Conservation (phyloP, 2,888 invertebrate species). For the Pseudococcus viburni region DNA sequence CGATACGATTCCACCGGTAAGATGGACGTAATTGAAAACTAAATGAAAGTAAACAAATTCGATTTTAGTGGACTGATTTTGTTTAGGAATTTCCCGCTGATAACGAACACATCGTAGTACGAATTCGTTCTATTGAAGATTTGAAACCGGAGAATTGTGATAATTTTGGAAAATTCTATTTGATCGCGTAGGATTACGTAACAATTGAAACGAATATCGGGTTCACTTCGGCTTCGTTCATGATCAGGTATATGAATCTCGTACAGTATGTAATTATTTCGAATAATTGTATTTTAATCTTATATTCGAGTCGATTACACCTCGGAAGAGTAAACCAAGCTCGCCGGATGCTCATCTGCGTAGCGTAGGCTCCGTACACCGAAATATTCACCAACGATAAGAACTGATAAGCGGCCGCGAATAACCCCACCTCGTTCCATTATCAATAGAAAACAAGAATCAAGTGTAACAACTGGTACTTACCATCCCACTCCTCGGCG, state of each 20-base stretch:
- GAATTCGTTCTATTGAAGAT: neutral
- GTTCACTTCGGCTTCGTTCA: neutral
- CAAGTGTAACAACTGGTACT: constrained; percentile 57
- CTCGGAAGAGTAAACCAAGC: neutral
- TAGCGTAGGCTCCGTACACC: neutral
- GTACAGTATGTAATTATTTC: neutral
- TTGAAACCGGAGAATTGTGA: neutral
- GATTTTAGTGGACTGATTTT: neutral
- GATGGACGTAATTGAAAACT: too few relatives aligned
- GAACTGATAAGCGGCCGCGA: constrained; percentile 39
- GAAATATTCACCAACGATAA: constrained; percentile 32
- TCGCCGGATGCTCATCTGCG: neutral
- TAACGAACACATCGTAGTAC: neutral
- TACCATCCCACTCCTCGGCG: constrained; percentile 54
- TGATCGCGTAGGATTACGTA: neutral
- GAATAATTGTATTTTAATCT: neutral
- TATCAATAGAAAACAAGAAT: constrained; percentile 57
- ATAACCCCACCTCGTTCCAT: constrained; percentile 40
- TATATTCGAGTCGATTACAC: neutral
- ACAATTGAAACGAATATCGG: neutral
- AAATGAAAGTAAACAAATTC: too few relatives aligned
- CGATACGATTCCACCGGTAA: too few relatives aligned
- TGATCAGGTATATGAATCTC: neutral
- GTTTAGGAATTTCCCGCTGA: neutral
- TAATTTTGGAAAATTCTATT: neutral